Percentiles rank a stretch among this genome's conserved stretches.
These are phyloP conservation scores for Parapsyche elsis DNA, from an alignment of 1,140 invertebrate genomes.

Conservation along the genomic window DNA sequence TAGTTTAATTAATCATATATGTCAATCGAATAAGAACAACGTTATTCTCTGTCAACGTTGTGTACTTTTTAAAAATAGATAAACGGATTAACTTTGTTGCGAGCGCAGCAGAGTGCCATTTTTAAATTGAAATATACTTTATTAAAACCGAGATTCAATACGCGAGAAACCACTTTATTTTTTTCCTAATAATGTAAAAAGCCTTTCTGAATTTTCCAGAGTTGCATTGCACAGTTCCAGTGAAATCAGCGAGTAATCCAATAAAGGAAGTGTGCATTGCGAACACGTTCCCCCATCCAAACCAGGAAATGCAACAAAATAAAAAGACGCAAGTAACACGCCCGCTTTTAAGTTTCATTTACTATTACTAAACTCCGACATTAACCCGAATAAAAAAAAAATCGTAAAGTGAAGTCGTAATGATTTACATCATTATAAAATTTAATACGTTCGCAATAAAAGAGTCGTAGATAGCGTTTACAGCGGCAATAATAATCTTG, in stretches of 20 bases:
- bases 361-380: not conserved
- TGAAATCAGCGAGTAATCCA: slow-evolving; percentile 43
- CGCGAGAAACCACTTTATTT: not conserved
- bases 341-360: not conserved
- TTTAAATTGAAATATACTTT: too few species aligned
- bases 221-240: not conserved
- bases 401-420: too few species aligned
- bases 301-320: not conserved
- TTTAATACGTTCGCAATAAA: not conserved
- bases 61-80: too few species aligned
- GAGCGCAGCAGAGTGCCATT: too few species aligned
- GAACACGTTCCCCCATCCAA: slow-evolving; percentile 13
- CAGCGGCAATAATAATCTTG: not conserved
- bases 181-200: slow-evolving; percentile 40
- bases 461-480: not conserved
- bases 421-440: too few species aligned
- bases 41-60: too few species aligned
- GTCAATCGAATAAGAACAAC: too few species aligned
- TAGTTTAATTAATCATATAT: too few species aligned
- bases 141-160: too few species aligned
- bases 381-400: too few species aligned
- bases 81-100: too few species aligned
- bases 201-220: slow-evolving; percentile 35
- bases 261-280: slow-evolving; percentile 48
- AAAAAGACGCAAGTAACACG: not conserved